These are phyloP conservation scores for Nomada flava DNA, from an alignment of 2,888 invertebrate genomes.

Conservation along the genomic window DNA sequence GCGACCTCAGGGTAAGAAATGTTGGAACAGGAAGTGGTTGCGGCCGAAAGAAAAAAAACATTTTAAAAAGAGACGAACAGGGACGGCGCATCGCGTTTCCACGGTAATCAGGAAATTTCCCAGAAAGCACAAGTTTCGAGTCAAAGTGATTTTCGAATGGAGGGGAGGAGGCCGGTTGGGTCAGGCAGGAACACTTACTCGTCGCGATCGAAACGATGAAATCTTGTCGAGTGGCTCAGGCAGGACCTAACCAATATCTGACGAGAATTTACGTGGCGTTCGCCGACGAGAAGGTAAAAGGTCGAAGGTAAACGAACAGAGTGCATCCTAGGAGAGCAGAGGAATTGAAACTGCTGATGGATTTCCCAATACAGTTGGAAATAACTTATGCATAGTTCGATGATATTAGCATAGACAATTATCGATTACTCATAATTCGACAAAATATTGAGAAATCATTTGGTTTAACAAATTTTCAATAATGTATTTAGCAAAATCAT, in stretches of 20 bases:
- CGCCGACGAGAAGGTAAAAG: slow-evolving; percentile 63
- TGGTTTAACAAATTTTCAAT: too few relatives aligned
- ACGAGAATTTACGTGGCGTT: slow-evolving; percentile 61
- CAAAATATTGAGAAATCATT: too few relatives aligned
- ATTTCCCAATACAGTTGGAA: too few relatives aligned
- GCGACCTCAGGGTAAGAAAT: background rate
- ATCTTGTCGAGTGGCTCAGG: slow-evolving; percentile 63
- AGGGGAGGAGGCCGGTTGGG: slow-evolving; percentile 10
- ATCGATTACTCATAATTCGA: too few relatives aligned
- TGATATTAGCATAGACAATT: too few relatives aligned
- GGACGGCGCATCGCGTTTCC: slow-evolving; percentile 48
- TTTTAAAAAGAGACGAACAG: background rate
- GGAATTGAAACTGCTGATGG: slow-evolving; percentile 21
- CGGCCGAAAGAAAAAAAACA: background rate
- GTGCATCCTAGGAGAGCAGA: slow-evolving; percentile 38
- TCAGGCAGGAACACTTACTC: slow-evolving; percentile 49
- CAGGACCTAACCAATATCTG: slow-evolving; percentile 55
- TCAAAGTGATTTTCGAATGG: slow-evolving; percentile 59
- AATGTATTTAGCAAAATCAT: too few relatives aligned
- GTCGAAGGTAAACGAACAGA: slow-evolving; percentile 46
- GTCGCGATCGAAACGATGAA: slow-evolving; percentile 66
- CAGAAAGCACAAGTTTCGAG: slow-evolving; percentile 62
- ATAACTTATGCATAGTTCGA: too few relatives aligned
- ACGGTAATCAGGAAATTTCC: slow-evolving; percentile 62
- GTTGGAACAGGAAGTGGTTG: background rate